phyloP scores from a whole-genome alignment of 2,888 invertebrate species.

The Acanthopleura granulata region DNA sequence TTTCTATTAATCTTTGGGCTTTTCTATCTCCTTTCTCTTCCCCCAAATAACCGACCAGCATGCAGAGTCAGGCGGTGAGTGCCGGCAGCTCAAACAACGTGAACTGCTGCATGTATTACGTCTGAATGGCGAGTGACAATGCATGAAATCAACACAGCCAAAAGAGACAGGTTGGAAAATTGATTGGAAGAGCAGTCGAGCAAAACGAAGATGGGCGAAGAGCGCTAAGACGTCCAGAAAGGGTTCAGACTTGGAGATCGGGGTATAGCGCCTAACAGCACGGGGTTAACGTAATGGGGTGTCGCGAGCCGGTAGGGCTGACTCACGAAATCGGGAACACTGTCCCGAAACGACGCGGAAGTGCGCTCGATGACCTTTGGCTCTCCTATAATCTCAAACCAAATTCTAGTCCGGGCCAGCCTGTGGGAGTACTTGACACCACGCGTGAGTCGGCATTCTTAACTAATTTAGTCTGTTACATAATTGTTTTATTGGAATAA shows the following conservation, averaged over 20 bases:
- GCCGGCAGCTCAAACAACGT: constrained; percentile 14
- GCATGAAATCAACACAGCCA: constrained; percentile 18
- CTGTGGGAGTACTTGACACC: too few species aligned
- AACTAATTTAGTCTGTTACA: constrained; percentile 5
- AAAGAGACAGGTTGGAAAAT: constrained; percentile 18
- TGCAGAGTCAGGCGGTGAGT: constrained; percentile 1
- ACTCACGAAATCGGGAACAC: neutral
- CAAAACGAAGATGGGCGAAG: constrained; percentile 16
- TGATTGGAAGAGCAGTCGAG: constrained; percentile 10
- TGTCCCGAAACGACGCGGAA: constrained; percentile 6
- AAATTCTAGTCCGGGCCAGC: neutral
- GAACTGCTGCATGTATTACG: constrained; percentile 13
- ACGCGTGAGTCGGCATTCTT: too few species aligned
- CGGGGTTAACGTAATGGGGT: neutral
- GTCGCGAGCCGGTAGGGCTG: neutral
- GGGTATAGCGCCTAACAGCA: neutral
- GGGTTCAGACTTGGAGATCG: neutral
- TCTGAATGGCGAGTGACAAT: constrained; percentile 15
- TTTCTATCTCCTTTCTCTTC: constrained; percentile 14
- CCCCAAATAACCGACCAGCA: constrained; percentile 9
- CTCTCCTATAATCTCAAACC: neutral
- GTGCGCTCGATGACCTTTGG: neutral
- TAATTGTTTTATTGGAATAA: constrained; percentile 5
- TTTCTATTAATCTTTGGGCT: constrained; percentile 15
- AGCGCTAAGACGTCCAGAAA: neutral